phyloP scores from a whole-genome alignment of 2,888 invertebrate genomes.

The Caenorhabditis angaria region DNA sequence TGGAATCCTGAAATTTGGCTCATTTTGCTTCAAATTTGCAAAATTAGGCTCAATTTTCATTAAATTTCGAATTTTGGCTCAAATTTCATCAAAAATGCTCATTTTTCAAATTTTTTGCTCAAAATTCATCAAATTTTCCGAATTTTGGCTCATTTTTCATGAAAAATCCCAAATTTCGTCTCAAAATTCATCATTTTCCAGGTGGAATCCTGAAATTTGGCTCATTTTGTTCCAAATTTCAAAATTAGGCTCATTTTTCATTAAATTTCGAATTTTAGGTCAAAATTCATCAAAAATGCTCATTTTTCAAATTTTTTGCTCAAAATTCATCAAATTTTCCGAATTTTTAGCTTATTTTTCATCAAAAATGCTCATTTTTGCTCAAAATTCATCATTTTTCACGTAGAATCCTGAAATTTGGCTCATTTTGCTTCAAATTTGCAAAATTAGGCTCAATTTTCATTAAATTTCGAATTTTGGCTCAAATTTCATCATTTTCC shows the following conservation, averaged over 20 bases:
- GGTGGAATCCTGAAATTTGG: too few relatives aligned
- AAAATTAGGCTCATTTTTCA: not conserved
- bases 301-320: not conserved
- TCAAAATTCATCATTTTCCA: too few relatives aligned
- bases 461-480: not conserved
- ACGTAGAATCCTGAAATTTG: too few relatives aligned
- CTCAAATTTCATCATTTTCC: not conserved
- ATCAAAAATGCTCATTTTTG: not conserved
- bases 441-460: not conserved
- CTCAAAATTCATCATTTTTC: too few relatives aligned
- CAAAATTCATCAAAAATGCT: not conserved
- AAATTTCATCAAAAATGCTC: too few relatives aligned
- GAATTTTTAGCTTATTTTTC: not conserved
- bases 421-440: not conserved
- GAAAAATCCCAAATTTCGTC: not conserved
- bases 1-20: too few relatives aligned
- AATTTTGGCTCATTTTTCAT: not conserved
- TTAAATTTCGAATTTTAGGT: not conserved
- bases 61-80: too few relatives aligned
- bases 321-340: not conserved
- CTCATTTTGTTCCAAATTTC: too few relatives aligned
- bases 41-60: too few relatives aligned
- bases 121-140: too few relatives aligned
- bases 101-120: too few relatives aligned
- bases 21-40: too few relatives aligned